Evolutionary conservation across 2,888 invertebrate genomes (phyloP).

Genomic region (Eurytoma californica): DNA sequence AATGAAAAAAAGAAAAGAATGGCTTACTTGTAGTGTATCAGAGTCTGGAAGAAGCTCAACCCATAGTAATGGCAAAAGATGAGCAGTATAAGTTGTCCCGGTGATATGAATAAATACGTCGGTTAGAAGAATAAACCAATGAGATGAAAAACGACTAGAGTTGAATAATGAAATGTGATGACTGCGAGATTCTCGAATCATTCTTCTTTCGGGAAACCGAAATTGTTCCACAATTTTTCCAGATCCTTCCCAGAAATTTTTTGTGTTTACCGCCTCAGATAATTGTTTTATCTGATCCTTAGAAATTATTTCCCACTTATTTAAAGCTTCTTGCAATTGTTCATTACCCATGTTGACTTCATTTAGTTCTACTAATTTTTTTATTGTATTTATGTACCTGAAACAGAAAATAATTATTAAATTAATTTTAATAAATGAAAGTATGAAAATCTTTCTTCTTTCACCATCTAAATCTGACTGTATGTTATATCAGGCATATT

Average conservation of each 20-base stretch:
- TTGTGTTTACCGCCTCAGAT: slow-evolving; percentile 82
- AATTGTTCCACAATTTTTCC: slow-evolving; percentile 81
- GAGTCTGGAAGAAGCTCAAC: slow-evolving; percentile 84
- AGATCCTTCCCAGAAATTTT: slow-evolving; percentile 84
- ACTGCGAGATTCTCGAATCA: slow-evolving; percentile 86
- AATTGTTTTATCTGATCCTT: slow-evolving; percentile 80
- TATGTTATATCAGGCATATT: no score
- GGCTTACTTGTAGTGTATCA: slow-evolving; percentile 77
- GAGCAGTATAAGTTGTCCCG: slow-evolving; percentile 81
- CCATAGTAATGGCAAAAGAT: slow-evolving; percentile 87
- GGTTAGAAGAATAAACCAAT: slow-evolving; percentile 88
- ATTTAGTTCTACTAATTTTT: slow-evolving; percentile 77
- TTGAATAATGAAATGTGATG: slow-evolving; percentile 83
- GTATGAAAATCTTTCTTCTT: background rate
- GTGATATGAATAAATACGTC: slow-evolving; percentile 87
- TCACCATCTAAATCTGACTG: no score
- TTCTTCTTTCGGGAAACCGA: slow-evolving; percentile 82
- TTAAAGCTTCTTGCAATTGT: slow-evolving; percentile 78
- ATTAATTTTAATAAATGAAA: background rate
- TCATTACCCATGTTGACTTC: slow-evolving; percentile 76
- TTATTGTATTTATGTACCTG: slow-evolving; percentile 80
- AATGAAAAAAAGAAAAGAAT: background rate
- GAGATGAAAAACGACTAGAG: slow-evolving; percentile 85
- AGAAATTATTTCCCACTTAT: slow-evolving; percentile 80
- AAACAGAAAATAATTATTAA: slow-evolving; percentile 15